Evolutionary conservation across 2,888 invertebrate species (phyloP), one percentile per base, ranked within the genome.

Genomic region (Sinhomidia bicolor): DNA sequence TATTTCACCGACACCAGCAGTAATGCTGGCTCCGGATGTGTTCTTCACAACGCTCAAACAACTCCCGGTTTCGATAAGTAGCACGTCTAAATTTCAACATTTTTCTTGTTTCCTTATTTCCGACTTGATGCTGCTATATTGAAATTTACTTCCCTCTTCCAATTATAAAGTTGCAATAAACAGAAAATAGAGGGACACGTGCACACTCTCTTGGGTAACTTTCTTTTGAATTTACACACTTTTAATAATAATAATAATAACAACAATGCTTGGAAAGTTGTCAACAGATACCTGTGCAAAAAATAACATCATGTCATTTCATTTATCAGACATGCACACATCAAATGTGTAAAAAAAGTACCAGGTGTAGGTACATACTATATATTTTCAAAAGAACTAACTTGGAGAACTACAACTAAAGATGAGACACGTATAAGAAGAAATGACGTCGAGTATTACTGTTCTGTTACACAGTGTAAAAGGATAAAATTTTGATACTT

Each of bases 281-380:
- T 86, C 57, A 68, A 86, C 86, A 79, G 79, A 68, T 36, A 74
- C 74, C 74, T 76, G 84, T n/a, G n/a, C n/a, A 74, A 68, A 76
- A 87, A 76, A 81, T 81, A 82, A 81, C 57, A 85, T 85, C 85
- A 79, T 85, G 86, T 83, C 82, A 83, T 88, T 88, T 88, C 57
- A 87, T 76, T 83, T 68, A 83, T 88, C 78, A 74, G 88, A 83
- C 78, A 86, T 82, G 81, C 74, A 71, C 57, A 14, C 62, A 65
- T 65, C 9, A 7, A 65, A n/a, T n/a, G n/a, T n/a, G n/a, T n/a
- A n/a, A n/a, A n/a, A n/a, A n/a, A n/a, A n/a, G n/a, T n/a, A n/a
- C n/a, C n/a, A n/a, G n/a, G n/a, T 51, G 51, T 5, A 60, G 0
- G 26, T 20, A 23, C 23, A 20, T 10, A 23, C 23, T 60, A 1